phyloP scores from a whole-genome alignment of 2,113 vertebrate genomes.

The Rhadina sibilatrix region DNA sequence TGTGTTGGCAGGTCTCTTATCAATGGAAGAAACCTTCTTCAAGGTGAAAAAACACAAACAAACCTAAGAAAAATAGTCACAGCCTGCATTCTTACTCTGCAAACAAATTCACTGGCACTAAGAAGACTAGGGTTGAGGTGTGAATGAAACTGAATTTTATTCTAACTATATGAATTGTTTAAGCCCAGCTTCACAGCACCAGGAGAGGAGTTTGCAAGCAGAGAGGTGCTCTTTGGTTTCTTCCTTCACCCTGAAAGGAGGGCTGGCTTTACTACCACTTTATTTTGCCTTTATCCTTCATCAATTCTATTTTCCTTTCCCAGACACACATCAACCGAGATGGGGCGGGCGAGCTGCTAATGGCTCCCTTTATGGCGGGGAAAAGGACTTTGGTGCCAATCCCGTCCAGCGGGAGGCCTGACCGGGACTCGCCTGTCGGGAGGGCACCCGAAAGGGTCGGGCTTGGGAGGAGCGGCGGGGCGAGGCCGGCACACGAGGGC shows the following conservation, averaged over 20 bases:
- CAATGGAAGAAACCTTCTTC: not conserved
- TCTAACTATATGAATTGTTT: not conserved
- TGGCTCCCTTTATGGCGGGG: accelerated
- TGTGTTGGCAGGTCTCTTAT: not conserved
- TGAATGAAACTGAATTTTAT: not conserved
- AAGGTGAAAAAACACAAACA: not conserved
- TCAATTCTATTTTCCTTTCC: not conserved
- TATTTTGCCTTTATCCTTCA: not conserved
- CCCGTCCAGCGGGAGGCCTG: accelerated
- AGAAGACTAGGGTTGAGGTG: not conserved
- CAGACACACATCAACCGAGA: accelerated
- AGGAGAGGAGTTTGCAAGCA: not conserved
- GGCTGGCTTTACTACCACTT: not conserved
- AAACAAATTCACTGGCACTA: not conserved
- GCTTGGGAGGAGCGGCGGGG: not conserved
- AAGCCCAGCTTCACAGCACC: not conserved
- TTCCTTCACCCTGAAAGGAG: not conserved
- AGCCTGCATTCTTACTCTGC: not conserved
- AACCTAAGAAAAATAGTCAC: not conserved
- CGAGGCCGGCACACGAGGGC: not conserved
- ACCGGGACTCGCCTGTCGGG: no score
- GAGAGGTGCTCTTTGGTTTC: not conserved
- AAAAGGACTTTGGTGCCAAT: not conserved
- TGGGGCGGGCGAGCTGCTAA: accelerated
- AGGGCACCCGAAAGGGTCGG: no score